phyloP scores from a whole-genome alignment of 2,113 vertebrate species.

The Muntiacus reevesi region DNA sequence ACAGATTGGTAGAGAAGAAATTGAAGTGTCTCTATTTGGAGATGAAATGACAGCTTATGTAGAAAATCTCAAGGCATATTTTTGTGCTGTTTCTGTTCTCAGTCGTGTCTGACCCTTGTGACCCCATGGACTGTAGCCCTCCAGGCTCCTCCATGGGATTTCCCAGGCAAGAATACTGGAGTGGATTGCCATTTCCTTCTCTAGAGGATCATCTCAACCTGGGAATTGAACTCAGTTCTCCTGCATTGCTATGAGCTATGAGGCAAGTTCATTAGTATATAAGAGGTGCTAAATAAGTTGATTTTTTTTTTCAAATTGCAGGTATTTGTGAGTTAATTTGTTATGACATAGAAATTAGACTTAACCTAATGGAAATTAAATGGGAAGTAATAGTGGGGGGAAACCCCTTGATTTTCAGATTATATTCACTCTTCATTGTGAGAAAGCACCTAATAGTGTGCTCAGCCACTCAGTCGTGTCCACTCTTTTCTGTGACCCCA shows the following conservation, averaged over 20 bases:
- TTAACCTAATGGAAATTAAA: not conserved
- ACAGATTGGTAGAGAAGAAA: not conserved
- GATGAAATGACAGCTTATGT: not conserved
- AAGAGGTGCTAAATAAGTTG: not conserved
- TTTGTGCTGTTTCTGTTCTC: not conserved
- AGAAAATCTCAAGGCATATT: not conserved
- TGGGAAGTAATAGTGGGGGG: not conserved
- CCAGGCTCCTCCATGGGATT: not conserved
- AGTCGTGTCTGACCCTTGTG: not conserved
- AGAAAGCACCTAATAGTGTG: not conserved
- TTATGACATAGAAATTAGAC: not conserved
- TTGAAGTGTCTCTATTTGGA: not conserved
- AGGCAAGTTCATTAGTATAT: not conserved
- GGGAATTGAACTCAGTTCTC: fast-evolving
- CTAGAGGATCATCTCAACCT: not conserved
- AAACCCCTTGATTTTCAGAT: not conserved
- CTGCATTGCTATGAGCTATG: not conserved
- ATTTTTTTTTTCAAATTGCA: not conserved
- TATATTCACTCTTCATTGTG: not conserved
- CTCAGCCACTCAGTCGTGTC: not conserved
- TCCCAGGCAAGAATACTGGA: not conserved
- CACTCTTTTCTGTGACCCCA: not conserved
- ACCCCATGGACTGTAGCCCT: not conserved
- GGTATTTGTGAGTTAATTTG: not conserved
- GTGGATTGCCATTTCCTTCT: not conserved